Evolutionary conservation across 2,797 vertebrate genomes (phyloP).

Genomic region (Neosilurus hyrtlii): DNA sequence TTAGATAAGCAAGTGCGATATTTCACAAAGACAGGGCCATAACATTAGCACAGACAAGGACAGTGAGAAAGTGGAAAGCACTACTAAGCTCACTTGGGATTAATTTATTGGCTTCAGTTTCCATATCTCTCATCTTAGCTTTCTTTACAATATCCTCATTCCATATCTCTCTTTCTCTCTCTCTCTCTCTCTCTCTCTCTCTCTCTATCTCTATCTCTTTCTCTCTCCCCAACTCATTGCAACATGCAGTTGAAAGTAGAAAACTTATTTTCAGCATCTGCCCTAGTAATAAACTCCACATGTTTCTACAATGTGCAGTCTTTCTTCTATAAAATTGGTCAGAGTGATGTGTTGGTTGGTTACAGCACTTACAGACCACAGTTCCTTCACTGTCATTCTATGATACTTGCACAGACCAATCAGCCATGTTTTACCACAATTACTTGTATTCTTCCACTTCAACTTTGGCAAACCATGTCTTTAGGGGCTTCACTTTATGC

Average conservation of each 20-base stretch:
- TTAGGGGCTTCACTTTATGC: neutral
- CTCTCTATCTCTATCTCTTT: slow-evolving; percentile 2
- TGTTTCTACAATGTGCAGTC: slow-evolving; percentile 58
- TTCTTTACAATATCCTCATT: slow-evolving; percentile 68
- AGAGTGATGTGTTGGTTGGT: slow-evolving; percentile 50
- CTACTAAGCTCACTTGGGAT: slow-evolving; percentile 51
- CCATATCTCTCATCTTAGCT: slow-evolving; percentile 71
- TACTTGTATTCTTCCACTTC: neutral
- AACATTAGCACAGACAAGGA: slow-evolving; percentile 55
- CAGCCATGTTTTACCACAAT: slow-evolving; percentile 16
- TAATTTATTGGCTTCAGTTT: slow-evolving; percentile 66
- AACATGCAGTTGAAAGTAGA: slow-evolving; percentile 60
- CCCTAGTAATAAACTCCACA: slow-evolving; percentile 67
- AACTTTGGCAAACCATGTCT: neutral
- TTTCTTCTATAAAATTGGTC: slow-evolving; percentile 60
- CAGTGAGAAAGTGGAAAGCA: slow-evolving; percentile 64
- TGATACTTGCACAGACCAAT: slow-evolving; percentile 29
- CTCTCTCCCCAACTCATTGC: slow-evolving; percentile 47
- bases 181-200: slow-evolving; percentile 43
- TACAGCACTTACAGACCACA: slow-evolving; percentile 45
- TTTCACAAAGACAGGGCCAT: slow-evolving; percentile 65
- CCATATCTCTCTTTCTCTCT: slow-evolving; percentile 29
- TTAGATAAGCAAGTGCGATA: slow-evolving; percentile 42
- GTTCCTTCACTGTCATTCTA: slow-evolving; percentile 30
- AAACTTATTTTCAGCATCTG: slow-evolving; percentile 60